A percentile compares a stretch with the other conserved stretches of the same genome.
Evolutionary conservation across 2,113 vertebrate genomes (phyloP).

Genomic region (Enhydra lutris): DNA sequence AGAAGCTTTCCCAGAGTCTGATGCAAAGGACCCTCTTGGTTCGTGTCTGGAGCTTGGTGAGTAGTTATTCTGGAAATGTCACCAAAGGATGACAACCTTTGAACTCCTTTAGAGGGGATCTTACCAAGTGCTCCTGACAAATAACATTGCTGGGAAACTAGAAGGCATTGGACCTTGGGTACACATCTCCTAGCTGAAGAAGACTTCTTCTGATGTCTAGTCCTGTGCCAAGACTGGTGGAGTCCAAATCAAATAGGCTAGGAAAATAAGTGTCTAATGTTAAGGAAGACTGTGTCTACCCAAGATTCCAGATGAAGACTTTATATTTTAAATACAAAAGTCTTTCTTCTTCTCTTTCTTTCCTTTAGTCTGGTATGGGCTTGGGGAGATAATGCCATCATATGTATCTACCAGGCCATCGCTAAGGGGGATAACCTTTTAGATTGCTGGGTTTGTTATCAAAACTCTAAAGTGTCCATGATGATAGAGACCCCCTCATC

Average conservation of each 20-base stretch:
- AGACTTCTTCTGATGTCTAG: neutral
- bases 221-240: neutral
- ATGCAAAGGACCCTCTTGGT: neutral
- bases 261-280: neutral
- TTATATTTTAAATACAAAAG: neutral
- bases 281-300: neutral
- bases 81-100: neutral
- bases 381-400: neutral
- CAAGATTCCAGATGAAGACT: neutral
- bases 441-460: neutral
- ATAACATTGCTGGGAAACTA: neutral
- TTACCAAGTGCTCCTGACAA: neutral
- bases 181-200: neutral
- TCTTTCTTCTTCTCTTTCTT: neutral
- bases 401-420: neutral
- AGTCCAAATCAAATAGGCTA: neutral
- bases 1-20: neutral
- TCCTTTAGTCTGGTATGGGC: neutral
- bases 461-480: neutral
- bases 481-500: neutral
- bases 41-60: neutral
- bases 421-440: neutral
- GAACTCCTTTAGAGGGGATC: neutral
- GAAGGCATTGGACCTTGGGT: neutral
- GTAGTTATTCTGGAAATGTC: neutral